Percentiles rank a stretch among this genome's conserved stretches.
These are phyloP conservation scores for Benitochromis conjunctus DNA, from an alignment of 2,113 vertebrate species.

Conservation along the genomic window DNA sequence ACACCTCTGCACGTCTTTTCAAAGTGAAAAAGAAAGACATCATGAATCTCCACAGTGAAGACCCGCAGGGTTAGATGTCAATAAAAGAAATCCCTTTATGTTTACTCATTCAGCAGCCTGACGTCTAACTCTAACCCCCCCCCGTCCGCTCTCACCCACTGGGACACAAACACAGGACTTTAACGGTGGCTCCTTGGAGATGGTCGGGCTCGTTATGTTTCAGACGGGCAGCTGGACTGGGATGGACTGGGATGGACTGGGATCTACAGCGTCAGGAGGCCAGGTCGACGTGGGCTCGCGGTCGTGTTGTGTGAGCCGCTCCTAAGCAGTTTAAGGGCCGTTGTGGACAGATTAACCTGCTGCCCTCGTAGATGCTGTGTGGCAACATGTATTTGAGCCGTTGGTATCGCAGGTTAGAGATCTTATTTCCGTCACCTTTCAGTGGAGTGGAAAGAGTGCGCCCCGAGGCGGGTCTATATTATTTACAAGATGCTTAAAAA, in stretches of 20 bases:
- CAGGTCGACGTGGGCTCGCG: rapidly evolving
- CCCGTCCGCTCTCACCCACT: background rate
- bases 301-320: background rate
- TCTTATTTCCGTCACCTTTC: background rate
- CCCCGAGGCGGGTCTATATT: background rate
- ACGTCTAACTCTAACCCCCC: rapidly evolving
- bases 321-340: background rate
- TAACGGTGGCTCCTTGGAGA: background rate
- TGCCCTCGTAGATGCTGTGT: background rate
- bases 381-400: background rate
- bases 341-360: background rate
- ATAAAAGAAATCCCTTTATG: background rate
- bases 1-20: rapidly evolving
- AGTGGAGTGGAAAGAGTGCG: background rate
- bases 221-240: background rate
- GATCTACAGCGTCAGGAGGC: background rate
- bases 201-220: background rate
- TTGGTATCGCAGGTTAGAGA: background rate
- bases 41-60: too few relatives aligned
- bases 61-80: background rate
- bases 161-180: background rate
- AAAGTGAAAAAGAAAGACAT: background rate
- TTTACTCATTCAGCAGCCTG: background rate
- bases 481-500: background rate
- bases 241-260: background rate